Percentiles rank a stretch among this genome's conserved stretches.
These are phyloP conservation scores for Archaeoteleia sp. DNA, from an alignment of 2,888 invertebrate genomes.

Conservation along the genomic window DNA sequence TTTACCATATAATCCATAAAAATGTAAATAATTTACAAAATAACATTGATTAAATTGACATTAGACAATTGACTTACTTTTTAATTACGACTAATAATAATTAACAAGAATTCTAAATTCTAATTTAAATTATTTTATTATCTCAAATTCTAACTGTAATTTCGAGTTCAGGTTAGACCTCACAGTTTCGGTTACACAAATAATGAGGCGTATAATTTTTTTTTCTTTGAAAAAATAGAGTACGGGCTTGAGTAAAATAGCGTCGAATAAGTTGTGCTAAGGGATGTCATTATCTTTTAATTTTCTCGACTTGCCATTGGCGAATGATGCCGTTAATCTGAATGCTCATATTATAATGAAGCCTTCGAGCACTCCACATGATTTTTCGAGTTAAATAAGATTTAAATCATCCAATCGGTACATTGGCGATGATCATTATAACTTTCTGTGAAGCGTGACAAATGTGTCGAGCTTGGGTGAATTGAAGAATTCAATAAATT, in stretches of 20 bases:
- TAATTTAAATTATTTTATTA: too few relatives aligned
- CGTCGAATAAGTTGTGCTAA: constrained; percentile 25
- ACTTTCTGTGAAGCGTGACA: constrained; percentile 32
- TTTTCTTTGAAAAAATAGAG: constrained; percentile 12
- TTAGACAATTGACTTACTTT: too few relatives aligned
- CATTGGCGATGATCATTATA: constrained; percentile 40
- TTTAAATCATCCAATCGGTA: constrained; percentile 50
- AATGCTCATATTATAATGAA: constrained; percentile 58
- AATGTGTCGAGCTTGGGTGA: constrained; percentile 5
- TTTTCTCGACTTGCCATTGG: constrained; percentile 57
- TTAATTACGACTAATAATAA: too few relatives aligned
- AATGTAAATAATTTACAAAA: too few relatives aligned
- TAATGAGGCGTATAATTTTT: constrained; percentile 53
- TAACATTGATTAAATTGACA: too few relatives aligned
- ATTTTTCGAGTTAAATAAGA: constrained; percentile 39
- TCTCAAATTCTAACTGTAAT: too few relatives aligned
- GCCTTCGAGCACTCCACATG: constrained; percentile 37
- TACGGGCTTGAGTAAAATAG: constrained; percentile 2
- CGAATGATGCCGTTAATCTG: constrained; percentile 62
- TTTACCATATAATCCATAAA: too few relatives aligned
- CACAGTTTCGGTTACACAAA: background rate
- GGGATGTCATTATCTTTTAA: constrained; percentile 71
- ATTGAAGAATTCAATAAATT: background rate
- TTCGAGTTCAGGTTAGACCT: too few relatives aligned
- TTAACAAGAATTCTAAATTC: too few relatives aligned